Evolutionary conservation across 2,113 vertebrate genomes (phyloP), one percentile per base, ranked within the genome.

Genomic region (Colaptes auratus): DNA sequence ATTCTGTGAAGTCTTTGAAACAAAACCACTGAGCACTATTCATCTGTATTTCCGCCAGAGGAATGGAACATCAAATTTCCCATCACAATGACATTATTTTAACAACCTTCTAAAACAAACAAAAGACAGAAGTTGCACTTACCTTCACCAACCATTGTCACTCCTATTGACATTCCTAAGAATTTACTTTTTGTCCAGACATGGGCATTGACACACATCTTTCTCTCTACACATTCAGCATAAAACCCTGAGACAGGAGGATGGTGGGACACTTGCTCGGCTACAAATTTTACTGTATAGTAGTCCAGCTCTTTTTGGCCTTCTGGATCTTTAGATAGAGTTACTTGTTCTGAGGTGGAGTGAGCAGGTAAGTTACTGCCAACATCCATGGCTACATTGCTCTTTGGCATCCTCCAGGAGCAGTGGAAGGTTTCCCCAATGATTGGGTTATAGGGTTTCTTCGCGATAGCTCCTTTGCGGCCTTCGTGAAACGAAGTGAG

Each of bases 171-270:
- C 99, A 99, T 99, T 60, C 99, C 99, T 98, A 99, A 98, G 97
- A 99, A 99, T 98, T 99, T 99, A 98, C 99, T 99, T 97, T 99
- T 99, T 96, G 99, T 99, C 99, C 99, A 99, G 88, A 99, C 98
- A 0, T 99, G 99, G 1, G 99, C 99, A 86, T 99, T 99, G 77
- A 99, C 99, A 60, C 99, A 99, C 97, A 99, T 99, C 90, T 97
- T 98, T 93, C 97, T 98, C 95, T 99, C 99, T 28, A 95, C 97
- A 92, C 99, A 99, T 94, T 99, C 99, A 4, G 99, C 99, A 13
- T 99, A 99, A 97, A 99, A 99, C 92, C 99, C 99, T 8, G 99
- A 99, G 94, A 99, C 99, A 6, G 99, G 99, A 52, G 99, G 99
- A 89, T 99, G 99, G 93, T 99, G 99, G 78, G 99, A 99, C 82